Evolutionary conservation across 2,797 vertebrate genomes (phyloP), one percentile per base, ranked within the genome.

Genomic region (Enteromius viviparus): DNA sequence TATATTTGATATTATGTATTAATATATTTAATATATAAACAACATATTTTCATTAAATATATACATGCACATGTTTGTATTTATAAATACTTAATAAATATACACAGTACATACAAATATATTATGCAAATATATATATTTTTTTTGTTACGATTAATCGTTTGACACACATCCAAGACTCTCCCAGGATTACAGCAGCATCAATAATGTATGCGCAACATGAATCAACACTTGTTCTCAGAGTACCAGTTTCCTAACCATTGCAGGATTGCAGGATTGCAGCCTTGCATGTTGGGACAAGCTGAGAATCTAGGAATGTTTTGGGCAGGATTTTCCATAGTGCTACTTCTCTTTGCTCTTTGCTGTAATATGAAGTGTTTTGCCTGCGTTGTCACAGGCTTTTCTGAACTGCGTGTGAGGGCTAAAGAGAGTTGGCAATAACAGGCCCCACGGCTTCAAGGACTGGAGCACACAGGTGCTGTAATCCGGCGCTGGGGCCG

Each of bases 231-330:
- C 70, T 58, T 64, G 42, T 1, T 72, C 26, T 49, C 42, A 1
- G 21, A 60, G 7, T 26, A 26, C 11, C 72, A 53, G 51, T 23
- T 60, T 26, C 17, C 37, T 60, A 47, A 80, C 37, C 19, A 9
- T 40, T 23, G 40, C 70, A n/a, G 11, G 29, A 81, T 29, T 58
- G 19, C 12, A 64, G 15, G 29, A 81, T 29, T 58, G 19, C 12
- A 64, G 15, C 21, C 9, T 34, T 65, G 45, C 80, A 29, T 82
- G 80, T 76, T 82, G 47, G 58, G 32, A 76, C 80, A 55, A 26
- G 60, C 70, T 64, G 55, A 64, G 55, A 72, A 72, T 72, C 8
- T 74, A 37, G 80, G 58, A 49, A 58, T 51, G 69, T 80, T 58
- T 62, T 64, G 55, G 11, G 60, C 32, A 64, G 21, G 17, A 69